Evolutionary conservation across 2,888 invertebrate species (phyloP).

Genomic region (Cosmorhoe ocellata): DNA sequence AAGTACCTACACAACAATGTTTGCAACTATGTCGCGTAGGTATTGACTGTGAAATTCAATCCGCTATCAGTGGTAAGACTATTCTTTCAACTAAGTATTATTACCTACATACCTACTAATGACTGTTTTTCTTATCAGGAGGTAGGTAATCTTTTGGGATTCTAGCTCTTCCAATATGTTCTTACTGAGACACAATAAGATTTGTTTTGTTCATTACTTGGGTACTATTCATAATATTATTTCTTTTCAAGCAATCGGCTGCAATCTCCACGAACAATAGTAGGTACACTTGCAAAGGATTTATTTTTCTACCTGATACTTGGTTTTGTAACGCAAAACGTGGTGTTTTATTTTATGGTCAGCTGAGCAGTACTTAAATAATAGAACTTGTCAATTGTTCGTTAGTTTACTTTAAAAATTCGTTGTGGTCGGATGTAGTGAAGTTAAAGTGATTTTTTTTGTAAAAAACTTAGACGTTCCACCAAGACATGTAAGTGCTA

Average conservation of each 20-base stretch:
- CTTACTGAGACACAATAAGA: conserved; percentile 28
- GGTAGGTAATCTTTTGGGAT: conserved; percentile 7
- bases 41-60: too few relatives aligned
- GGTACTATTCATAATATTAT: conserved; percentile 13
- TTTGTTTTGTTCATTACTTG: conserved; percentile 16
- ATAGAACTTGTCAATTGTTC: conserved; percentile 24
- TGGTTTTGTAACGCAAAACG: conserved; percentile 29
- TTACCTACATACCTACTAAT: too few relatives aligned
- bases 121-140: conserved; percentile 4
- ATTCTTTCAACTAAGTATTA: too few relatives aligned
- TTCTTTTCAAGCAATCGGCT: conserved; percentile 20
- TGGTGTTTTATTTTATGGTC: conserved; percentile 44
- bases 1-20: too few relatives aligned
- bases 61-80: too few relatives aligned
- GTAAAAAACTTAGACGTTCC: background rate
- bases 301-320: conserved; percentile 42
- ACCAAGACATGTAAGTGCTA: too few relatives aligned
- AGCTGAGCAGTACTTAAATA: conserved; percentile 32
- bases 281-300: conserved; percentile 29
- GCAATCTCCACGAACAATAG: conserved; percentile 16
- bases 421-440: conserved; percentile 23
- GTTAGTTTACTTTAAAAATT: conserved; percentile 31
- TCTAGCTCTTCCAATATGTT: conserved; percentile 21
- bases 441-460: conserved; percentile 4
- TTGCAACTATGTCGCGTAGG: too few relatives aligned